These are phyloP conservation scores for Drosophila prosaltans DNA, from an alignment of 1,140 invertebrate species.

Conservation along the genomic window DNA sequence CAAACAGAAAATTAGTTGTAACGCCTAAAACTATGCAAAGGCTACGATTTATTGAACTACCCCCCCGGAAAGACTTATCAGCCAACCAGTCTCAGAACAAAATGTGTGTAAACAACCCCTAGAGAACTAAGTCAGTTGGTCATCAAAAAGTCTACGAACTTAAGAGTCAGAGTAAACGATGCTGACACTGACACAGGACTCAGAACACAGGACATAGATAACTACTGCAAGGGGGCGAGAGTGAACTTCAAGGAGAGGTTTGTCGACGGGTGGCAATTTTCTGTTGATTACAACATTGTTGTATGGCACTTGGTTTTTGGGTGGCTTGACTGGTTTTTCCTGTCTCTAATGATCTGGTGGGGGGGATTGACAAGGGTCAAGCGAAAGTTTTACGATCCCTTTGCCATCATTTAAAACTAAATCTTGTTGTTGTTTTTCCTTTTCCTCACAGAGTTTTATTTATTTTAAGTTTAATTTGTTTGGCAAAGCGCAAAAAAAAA, in stretches of 20 bases:
- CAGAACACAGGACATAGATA: constrained; percentile 20
- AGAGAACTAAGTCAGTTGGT: constrained; percentile 52
- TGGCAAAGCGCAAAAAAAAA: constrained; percentile 23
- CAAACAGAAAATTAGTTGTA: constrained; percentile 26
- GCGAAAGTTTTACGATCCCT: constrained; percentile 66
- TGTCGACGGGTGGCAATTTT: constrained; percentile 73
- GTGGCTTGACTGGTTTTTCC: not conserved
- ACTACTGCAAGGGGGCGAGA: constrained; percentile 1
- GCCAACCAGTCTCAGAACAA: constrained; percentile 29
- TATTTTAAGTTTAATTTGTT: constrained; percentile 76
- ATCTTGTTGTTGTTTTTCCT: constrained; percentile 40
- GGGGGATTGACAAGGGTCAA: constrained; percentile 68
- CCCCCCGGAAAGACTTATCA: constrained; percentile 53
- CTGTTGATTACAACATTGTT: constrained; percentile 69
- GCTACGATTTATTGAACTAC: constrained; percentile 69
- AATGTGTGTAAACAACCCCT: constrained; percentile 50
- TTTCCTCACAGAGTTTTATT: constrained; percentile 47
- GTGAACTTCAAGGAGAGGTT: constrained; percentile 8
- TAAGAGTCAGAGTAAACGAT: constrained; percentile 55
- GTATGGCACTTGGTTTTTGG: not conserved
- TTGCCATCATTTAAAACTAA: constrained; percentile 48
- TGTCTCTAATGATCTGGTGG: not conserved
- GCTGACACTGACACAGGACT: constrained; percentile 65
- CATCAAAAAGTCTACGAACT: constrained; percentile 48
- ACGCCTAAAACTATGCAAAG: constrained; percentile 49